phyloP scores from a whole-genome alignment of 1,140 invertebrate genomes.

The Paralvinella palmiformis region DNA sequence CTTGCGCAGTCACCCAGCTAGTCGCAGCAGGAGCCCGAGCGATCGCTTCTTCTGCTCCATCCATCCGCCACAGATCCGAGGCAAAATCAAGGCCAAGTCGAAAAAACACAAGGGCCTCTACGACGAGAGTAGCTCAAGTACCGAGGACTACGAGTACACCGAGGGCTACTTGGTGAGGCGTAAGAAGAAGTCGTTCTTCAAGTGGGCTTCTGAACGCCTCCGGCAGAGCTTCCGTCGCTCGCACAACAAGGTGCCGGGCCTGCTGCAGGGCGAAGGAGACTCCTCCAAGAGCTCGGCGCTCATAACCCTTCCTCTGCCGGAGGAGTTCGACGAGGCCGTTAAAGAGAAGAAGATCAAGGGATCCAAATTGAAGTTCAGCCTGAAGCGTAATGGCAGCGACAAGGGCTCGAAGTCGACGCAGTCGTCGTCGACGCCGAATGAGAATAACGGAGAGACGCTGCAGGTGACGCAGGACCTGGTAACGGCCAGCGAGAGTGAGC shows the following conservation, averaged over 20 bases:
- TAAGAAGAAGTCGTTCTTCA: conserved; percentile 22
- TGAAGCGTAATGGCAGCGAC: conserved; percentile 4
- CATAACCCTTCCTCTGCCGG: background rate
- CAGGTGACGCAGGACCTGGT: background rate
- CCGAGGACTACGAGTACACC: conserved; percentile 21
- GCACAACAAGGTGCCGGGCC: background rate
- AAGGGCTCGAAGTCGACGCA: too few species aligned
- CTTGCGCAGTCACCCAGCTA: background rate
- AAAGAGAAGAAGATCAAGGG: background rate
- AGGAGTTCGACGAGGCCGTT: background rate
- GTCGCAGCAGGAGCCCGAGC: background rate
- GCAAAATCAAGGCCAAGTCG: conserved; percentile 9
- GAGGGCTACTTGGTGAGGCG: conserved; percentile 16
- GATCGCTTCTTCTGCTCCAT: background rate
- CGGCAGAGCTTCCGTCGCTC: conserved; percentile 17
- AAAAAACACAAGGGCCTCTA: background rate
- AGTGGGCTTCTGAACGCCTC: conserved; percentile 17
- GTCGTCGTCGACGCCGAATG: background rate
- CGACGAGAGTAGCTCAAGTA: conserved; percentile 13
- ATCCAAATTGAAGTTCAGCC: background rate
- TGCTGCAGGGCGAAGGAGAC: background rate
- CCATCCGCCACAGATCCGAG: background rate
- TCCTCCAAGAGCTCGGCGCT: too few species aligned
- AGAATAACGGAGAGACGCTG: too few species aligned
- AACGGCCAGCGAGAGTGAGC: background rate